Conservation (phyloP, 2,113 vertebrate genomes). For the Okapia johnstoni region DNA sequence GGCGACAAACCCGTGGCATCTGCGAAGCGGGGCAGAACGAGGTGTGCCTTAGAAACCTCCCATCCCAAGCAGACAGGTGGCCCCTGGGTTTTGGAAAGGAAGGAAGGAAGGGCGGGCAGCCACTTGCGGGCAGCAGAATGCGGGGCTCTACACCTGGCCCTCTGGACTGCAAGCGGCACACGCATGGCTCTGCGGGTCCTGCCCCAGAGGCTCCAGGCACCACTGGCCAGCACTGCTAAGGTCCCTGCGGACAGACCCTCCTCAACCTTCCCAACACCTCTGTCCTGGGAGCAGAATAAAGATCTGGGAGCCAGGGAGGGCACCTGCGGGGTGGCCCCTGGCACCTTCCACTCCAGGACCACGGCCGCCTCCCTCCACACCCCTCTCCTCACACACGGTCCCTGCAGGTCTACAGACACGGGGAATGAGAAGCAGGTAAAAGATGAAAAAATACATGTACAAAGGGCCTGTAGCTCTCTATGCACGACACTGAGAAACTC, state of each 20-base stretch:
- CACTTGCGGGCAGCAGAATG: not conserved
- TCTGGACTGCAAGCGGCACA: fast-evolving
- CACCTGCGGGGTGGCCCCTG: not conserved
- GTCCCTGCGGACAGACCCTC: not conserved
- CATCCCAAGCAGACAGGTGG: not conserved
- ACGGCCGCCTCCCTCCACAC: not conserved
- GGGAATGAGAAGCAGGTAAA: not conserved
- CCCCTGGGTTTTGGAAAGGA: not conserved
- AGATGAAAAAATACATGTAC: not conserved
- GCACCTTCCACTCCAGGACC: not conserved
- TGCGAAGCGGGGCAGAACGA: fast-evolving
- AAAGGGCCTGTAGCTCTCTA: not conserved
- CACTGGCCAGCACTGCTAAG: fast-evolving
- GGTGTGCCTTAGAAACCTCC: not conserved
- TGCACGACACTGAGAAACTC: not conserved
- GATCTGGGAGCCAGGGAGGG: not conserved
- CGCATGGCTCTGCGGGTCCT: fast-evolving
- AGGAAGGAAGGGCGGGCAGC: not conserved
- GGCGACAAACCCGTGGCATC: no score
- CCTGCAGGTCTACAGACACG: not conserved
- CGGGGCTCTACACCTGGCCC: not conserved
- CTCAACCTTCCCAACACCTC: not conserved
- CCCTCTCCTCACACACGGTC: not conserved
- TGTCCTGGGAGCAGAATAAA: not conserved
- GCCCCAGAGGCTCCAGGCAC: not conserved